phyloP scores from a whole-genome alignment of 1,140 invertebrate species.

The Philaenus spumarius region DNA sequence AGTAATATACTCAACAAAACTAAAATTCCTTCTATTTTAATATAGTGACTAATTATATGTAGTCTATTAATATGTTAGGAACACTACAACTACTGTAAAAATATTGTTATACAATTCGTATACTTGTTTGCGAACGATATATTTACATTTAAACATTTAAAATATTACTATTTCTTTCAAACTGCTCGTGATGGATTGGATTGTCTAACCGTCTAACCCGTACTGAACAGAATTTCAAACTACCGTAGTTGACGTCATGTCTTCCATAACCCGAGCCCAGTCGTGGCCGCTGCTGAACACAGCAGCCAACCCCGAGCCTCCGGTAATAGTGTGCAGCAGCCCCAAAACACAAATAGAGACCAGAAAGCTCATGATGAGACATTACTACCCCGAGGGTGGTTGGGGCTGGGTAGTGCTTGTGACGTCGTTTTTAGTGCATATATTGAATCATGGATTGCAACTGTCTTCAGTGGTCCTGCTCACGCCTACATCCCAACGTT shows the following conservation, averaged over 20 bases:
- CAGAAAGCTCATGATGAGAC: constrained; percentile 51
- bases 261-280: constrained; percentile 13
- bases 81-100: too few species aligned
- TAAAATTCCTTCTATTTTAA: too few species aligned
- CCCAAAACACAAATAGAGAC: constrained; percentile 38
- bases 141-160: too few species aligned
- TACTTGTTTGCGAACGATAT: too few species aligned
- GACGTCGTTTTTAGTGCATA: constrained; percentile 56
- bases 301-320: neutral
- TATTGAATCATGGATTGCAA: constrained; percentile 58
- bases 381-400: constrained; percentile 72
- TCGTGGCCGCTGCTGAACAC: constrained; percentile 21
- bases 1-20: too few species aligned
- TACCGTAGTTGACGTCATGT: neutral
- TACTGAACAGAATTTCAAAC: too few species aligned
- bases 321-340: neutral
- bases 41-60: too few species aligned
- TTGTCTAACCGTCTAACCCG: too few species aligned
- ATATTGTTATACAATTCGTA: too few species aligned
- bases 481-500: constrained; percentile 38
- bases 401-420: constrained; percentile 72
- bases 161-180: too few species aligned
- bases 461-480: constrained; percentile 39
- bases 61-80: too few species aligned
- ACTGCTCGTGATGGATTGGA: too few species aligned